These are phyloP conservation scores for Phoeniculus purpureus DNA, from an alignment of 2,797 vertebrate genomes.

Conservation along the genomic window DNA sequence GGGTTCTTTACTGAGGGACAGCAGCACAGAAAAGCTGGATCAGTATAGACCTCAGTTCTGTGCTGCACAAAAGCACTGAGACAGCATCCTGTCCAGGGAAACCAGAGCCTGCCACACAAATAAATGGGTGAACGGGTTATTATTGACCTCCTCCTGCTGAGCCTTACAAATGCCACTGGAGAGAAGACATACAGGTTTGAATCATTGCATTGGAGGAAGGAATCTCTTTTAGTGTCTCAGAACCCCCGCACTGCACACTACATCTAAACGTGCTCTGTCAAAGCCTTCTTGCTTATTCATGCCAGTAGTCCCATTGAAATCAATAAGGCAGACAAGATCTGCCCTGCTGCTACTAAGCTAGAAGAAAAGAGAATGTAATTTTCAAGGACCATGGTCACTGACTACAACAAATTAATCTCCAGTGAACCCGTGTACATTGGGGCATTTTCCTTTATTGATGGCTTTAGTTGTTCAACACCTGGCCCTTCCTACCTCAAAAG, in stretches of 20 bases:
- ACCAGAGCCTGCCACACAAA: not conserved
- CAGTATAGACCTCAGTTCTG: not conserved
- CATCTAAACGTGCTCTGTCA: not conserved
- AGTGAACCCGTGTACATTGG: not conserved
- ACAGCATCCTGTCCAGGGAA: not conserved
- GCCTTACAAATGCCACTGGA: not conserved
- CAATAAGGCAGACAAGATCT: not conserved
- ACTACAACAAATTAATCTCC: slow-evolving; percentile 4
- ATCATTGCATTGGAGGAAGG: not conserved
- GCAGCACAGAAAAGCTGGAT: not conserved
- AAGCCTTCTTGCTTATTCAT: not conserved
- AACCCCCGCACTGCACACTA: not conserved
- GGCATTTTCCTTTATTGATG: not conserved
- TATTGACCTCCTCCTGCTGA: not conserved
- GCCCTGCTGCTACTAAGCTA: not conserved
- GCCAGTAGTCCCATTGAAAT: not conserved
- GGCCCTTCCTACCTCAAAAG: not conserved
- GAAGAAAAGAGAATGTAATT: not conserved
- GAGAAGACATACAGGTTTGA: not conserved
- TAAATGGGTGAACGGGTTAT: not conserved
- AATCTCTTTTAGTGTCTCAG: not conserved
- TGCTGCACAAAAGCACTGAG: not conserved
- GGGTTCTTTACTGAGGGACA: not conserved
- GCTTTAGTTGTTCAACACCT: slow-evolving; percentile 19
- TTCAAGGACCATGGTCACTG: not conserved